These are phyloP conservation scores for Zosterops borbonicus DNA, from an alignment of 2,113 vertebrate species.

Conservation along the genomic window DNA sequence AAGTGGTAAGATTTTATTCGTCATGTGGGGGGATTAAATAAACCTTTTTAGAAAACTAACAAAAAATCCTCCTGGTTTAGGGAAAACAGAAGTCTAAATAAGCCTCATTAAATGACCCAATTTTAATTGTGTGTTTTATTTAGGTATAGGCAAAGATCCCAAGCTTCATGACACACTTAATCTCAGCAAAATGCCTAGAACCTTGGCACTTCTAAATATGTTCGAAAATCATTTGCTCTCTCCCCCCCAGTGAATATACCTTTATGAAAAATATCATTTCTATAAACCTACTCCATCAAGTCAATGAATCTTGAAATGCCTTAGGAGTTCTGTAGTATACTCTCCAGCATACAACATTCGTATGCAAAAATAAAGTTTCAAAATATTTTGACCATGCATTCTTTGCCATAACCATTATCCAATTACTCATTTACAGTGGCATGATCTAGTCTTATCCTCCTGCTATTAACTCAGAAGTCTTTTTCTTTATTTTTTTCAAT, in stretches of 20 bases:
- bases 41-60: neutral
- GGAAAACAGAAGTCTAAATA: neutral
- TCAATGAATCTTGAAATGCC: neutral
- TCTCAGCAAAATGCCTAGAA: neutral
- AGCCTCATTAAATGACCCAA: neutral
- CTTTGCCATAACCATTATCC: neutral
- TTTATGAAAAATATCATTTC: neutral
- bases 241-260: neutral
- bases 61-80: neutral
- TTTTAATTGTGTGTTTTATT: neutral
- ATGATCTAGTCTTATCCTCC: neutral
- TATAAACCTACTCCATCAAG: neutral
- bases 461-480: neutral
- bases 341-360: neutral
- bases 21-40: neutral
- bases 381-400: neutral
- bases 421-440: neutral
- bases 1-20: neutral
- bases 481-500: neutral
- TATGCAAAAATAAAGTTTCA: neutral
- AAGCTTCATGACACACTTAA: neutral
- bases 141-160: neutral
- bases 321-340: neutral
- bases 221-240: neutral
- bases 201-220: neutral